A percentile compares a stretch with the other conserved stretches of the same genome.
Evolutionary conservation across 2,888 invertebrate genomes (phyloP).

Genomic region (Mantis religiosa): DNA sequence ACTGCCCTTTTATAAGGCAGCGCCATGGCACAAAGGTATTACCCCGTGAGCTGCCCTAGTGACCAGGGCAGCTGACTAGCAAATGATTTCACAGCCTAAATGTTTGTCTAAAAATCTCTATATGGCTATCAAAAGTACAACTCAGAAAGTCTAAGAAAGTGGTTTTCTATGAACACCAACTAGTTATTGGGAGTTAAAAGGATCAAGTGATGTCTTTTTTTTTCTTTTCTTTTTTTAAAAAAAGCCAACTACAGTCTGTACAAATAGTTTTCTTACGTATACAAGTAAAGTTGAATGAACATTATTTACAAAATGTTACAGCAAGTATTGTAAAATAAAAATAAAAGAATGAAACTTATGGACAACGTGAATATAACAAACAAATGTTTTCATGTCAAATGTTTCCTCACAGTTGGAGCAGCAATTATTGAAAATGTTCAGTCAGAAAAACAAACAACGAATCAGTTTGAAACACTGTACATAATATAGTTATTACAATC

Average conservation of each 20-base stretch:
- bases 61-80: too few relatives aligned
- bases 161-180: too few relatives aligned
- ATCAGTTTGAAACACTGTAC: not conserved
- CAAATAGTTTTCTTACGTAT: not conserved
- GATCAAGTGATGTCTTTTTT: not conserved
- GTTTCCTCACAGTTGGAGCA: not conserved
- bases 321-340: not conserved
- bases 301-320: not conserved
- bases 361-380: not conserved
- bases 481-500: not conserved
- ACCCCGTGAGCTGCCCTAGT: too few relatives aligned
- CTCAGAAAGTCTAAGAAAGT: too few relatives aligned
- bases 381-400: not conserved
- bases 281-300: not conserved
- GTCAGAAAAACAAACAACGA: not conserved
- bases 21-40: too few relatives aligned
- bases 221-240: too few relatives aligned
- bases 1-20: too few relatives aligned
- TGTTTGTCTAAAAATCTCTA: too few relatives aligned
- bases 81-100: too few relatives aligned
- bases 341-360: not conserved
- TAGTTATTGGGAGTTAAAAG: too few relatives aligned
- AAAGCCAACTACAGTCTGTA: not conserved
- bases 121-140: too few relatives aligned
- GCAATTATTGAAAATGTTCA: not conserved